Base-by-base conservation (phyloP, 2,888 invertebrate genomes). In the Corbicula japonica region DNA sequence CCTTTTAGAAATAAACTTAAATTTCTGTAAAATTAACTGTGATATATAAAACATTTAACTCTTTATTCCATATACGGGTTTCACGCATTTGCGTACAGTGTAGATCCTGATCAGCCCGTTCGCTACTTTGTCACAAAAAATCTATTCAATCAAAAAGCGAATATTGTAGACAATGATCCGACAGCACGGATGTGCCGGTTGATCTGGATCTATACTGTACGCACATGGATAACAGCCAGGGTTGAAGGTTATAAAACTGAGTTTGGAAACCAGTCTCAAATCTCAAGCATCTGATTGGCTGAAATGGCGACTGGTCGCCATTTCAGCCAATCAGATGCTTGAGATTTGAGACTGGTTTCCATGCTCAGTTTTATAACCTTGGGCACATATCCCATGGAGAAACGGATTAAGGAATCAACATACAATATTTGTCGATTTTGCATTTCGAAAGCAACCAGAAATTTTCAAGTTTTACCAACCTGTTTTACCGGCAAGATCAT, bases 401-500 rank as follows among this genome's bases (percentile, higher is more conserved):
- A n/a, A 10, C 10, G 10, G 21, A 48, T 21, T 48, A 48, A 21
- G 48, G 48, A 48, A 21, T n/a, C 6, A 21, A 21, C 6, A 48
- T n/a, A n/a, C 10, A 21, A 15, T 18, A 6, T 18, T 21, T 48
- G 21, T 48, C 6, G 28, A 32, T 6, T 26, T 5, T 26, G 38
- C 34, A 35, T 30, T 50, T 8, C 10, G 8, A 50, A 50, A 18
- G 23, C n/a, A n/a, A n/a, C n/a, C n/a, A n/a, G n/a, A n/a, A n/a
- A n/a, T n/a, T n/a, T 21, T 8, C 15, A 28, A n/a, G n/a, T n/a
- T n/a, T n/a, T 8, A 50, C 28, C 38, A 76, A 90, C 91, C 91
- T 85, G 91, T 87, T 76, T 89, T 84, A 28, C 88, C 85, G 54
- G 86, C 83, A 8, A 91, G 83, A 41, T 75, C 80, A 63, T 86